Percentiles rank a stretch among this genome's conserved stretches.
phyloP scores from a whole-genome alignment of 2,888 invertebrate species.

The Myopa testacea region DNA sequence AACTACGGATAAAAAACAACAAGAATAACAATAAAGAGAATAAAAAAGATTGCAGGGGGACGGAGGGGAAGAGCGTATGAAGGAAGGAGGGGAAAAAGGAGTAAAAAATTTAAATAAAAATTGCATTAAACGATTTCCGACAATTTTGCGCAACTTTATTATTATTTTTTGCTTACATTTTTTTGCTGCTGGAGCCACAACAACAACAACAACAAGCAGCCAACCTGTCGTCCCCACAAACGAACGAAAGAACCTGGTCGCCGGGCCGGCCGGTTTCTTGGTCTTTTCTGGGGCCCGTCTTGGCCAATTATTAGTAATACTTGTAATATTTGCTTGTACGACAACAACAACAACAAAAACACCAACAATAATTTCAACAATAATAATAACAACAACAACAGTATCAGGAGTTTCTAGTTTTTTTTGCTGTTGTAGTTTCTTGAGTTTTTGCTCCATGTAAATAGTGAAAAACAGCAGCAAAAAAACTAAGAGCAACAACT shows the following conservation, averaged over 20 bases:
- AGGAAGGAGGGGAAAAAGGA: background rate
- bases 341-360: constrained; percentile 40
- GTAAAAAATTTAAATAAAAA: constrained; percentile 42
- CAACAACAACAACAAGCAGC: background rate
- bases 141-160: constrained; percentile 45
- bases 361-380: too few species aligned
- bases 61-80: too few species aligned
- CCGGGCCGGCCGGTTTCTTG: background rate
- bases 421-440: constrained; percentile 9
- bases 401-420: constrained; percentile 11
- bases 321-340: constrained; percentile 44
- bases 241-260: background rate
- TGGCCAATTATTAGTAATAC: constrained; percentile 41
- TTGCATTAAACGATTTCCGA: constrained; percentile 46
- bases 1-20: background rate
- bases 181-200: constrained; percentile 3
- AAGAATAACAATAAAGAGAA: background rate
- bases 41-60: too few species aligned
- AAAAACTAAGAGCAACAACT: background rate
- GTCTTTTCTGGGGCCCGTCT: constrained; percentile 16
- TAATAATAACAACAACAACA: constrained; percentile 36
- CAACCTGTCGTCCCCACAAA: constrained; percentile 21
- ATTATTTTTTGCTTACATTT: constrained; percentile 20
- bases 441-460: background rate
- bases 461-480: background rate